Percentiles rank a stretch among this genome's conserved stretches.
Evolutionary conservation across 1,140 invertebrate species (phyloP).

Genomic region (Campodea augens): DNA sequence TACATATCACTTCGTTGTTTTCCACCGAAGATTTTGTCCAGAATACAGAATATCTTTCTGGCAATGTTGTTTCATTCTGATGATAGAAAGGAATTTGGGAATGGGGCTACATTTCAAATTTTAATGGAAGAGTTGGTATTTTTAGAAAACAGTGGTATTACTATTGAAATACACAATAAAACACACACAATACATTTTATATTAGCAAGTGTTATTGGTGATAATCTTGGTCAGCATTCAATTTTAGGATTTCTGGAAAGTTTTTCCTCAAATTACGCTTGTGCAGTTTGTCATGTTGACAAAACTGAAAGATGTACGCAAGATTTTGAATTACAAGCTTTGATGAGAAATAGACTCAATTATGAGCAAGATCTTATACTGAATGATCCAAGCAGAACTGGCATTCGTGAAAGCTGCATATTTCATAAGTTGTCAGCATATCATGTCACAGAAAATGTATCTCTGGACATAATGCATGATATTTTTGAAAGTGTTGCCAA

Average conservation of each 20-base stretch:
- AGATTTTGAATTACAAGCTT: neutral
- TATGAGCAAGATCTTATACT: neutral
- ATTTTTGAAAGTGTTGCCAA: neutral
- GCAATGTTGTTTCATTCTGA: neutral
- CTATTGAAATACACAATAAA: neutral
- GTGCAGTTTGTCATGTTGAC: conserved; percentile 1
- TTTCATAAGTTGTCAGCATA: neutral
- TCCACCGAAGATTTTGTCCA: neutral
- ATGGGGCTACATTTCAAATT: neutral
- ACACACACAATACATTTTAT: neutral
- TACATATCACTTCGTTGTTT: neutral
- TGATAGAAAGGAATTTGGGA: neutral
- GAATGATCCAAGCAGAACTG: neutral
- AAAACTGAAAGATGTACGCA: neutral
- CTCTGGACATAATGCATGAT: conserved; percentile 1
- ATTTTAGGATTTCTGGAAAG: conserved; percentile 6
- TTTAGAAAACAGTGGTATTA: neutral
- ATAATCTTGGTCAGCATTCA: conserved; percentile 6
- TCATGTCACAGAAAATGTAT: neutral
- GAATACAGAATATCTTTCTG: neutral
- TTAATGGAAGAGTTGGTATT: neutral
- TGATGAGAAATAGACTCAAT: neutral
- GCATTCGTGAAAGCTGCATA: neutral
- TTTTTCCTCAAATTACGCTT: conserved; percentile 6
- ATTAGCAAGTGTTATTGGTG: neutral